Base-by-base conservation (phyloP, 2,113 vertebrate species). In the Trinectes maculatus region DNA sequence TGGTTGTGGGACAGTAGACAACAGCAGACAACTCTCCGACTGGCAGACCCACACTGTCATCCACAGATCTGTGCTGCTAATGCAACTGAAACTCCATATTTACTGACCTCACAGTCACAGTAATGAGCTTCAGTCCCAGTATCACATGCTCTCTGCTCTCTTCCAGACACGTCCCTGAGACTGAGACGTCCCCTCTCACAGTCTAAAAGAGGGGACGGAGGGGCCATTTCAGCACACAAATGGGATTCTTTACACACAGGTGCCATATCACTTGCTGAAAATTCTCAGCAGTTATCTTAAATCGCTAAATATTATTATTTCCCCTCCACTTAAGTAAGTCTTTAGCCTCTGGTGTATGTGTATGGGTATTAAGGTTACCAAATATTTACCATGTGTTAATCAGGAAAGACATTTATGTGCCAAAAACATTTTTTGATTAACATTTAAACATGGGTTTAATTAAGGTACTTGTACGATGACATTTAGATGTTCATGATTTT, bases 381-480 rank as follows among this genome's bases (percentile, higher is more conserved):
- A n/a, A n/a, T n/a, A n/a, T n/a, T n/a, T n/a, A n/a, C n/a, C n/a
- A n/a, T n/a, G n/a, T n/a, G n/a, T n/a, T n/a, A 47, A 59, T 72
- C 31, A 46, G 37, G 13, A 40, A 64, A 48, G 19, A 53, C 44
- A 49, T 47, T 65, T 21, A 36, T 75, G 34, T 72, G 53, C 53
- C 82, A 36, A 31, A 26, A 55, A 15, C 1, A 19, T 66, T 69
- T 71, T 39, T 56, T 77, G 70, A 68, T 77, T 70, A 87, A 84
- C 61, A 79, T 74, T 81, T 83, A 69, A 77, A 65, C 83, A 81
- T 65, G 66, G 62, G 34, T 62, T 54, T 53, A 72, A 82, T 82
- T 65, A 78, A 68, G 82, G 70, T 64, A 69, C 73, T 85, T 85
- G 80, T 77, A 80, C 22, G 26, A 33, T 24, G 60, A 64, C 44